Base-by-base conservation (phyloP, 2,797 vertebrate species). In the Acanthis flammea region DNA sequence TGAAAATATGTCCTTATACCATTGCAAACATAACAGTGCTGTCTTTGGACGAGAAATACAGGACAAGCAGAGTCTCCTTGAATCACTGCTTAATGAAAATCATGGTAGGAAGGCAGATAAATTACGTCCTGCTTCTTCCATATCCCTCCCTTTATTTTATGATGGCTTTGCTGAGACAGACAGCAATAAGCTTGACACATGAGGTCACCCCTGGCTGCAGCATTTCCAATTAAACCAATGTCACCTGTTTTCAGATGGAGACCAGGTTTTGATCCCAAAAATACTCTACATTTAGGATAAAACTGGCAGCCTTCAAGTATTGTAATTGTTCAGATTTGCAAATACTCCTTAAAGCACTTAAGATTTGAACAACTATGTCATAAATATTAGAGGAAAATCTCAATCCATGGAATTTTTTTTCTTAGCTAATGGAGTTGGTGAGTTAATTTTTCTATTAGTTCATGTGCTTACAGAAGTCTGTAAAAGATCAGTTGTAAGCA, bases 61-160 rank as follows among this genome's bases (percentile, higher is more conserved):
- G 0, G 98, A 99, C 96, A 98, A 97, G 18, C 98, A 98, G 94
- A 98, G 98, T 31, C 98, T 98, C 62, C 98, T 98, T 24, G 98
- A 97, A n/a, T 91, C 95, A 71, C 97, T 97, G 97, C 98, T 98
- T 87, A 97, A 96, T 16, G 98, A 98, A 86, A 98, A 98, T 95
- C 98, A 97, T 31, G 98, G 97, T 57, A 97, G 90, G 13, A 97
- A 95, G 44, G 70, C 60, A 1, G 97, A 98, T 76, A 98, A 95
- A 8, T 97, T 98, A 6, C 96, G 97, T 81, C 98, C 98, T 1
- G 47, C 97, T 33, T 99, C 99, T 82, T 98, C 98, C 90, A 97
- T 98, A 9, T 99, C 98, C 18, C 99, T 99, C 8, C 99, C 99
- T 1, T 99, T 98, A 2, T 99, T 98, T 77, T 99, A 98, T 19